phyloP scores from a whole-genome alignment of 2,113 vertebrate species.

The Oreochromis niloticus region DNA sequence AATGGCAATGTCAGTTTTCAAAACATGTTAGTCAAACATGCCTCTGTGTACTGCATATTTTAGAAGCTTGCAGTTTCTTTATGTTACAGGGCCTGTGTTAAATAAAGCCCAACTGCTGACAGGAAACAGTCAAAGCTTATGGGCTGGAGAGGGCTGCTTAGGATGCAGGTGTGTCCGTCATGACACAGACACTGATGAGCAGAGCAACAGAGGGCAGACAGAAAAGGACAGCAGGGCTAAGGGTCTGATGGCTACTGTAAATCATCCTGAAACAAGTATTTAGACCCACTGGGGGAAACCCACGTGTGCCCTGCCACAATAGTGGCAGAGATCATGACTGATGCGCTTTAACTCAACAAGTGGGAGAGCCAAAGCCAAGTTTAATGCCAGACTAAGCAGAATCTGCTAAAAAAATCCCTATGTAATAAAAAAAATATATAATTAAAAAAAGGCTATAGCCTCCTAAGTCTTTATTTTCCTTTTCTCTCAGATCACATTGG shows the following conservation, averaged over 20 bases:
- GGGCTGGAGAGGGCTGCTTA: background rate
- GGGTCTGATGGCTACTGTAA: conserved; percentile 26
- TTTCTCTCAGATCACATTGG: background rate
- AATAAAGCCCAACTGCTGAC: background rate
- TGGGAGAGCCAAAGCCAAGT: background rate
- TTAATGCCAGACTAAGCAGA: background rate
- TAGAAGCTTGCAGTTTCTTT: background rate
- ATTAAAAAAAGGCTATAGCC: background rate
- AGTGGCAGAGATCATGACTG: background rate
- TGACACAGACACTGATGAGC: conserved; percentile 47
- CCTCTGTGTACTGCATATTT: background rate
- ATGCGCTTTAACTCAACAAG: conserved; percentile 1
- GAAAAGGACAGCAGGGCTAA: conserved; percentile 19
- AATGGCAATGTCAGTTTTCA: background rate
- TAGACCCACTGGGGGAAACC: conserved; percentile 46
- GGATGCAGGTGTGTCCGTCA: conserved; percentile 78
- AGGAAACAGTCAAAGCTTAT: conserved; percentile 20
- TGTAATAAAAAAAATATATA: background rate
- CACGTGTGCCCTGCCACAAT: background rate
- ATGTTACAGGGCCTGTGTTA: background rate
- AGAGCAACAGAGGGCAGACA: background rate
- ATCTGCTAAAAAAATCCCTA: background rate
- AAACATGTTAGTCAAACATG: background rate
- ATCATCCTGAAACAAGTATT: conserved; percentile 37
- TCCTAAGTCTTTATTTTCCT: background rate